Base-by-base conservation (phyloP, 2,888 invertebrate species). In the Macrosiphum euphorbiae region DNA sequence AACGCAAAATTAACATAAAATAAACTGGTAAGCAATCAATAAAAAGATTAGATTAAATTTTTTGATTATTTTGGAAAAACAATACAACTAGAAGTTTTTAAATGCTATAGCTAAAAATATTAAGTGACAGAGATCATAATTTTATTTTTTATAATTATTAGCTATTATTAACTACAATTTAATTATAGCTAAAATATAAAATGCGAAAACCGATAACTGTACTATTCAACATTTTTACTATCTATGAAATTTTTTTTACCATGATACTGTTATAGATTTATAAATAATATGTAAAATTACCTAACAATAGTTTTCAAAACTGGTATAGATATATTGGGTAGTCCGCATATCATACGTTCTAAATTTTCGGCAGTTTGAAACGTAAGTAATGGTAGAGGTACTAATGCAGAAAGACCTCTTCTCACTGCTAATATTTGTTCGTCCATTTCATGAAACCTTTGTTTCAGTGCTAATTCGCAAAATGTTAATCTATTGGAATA, bases 341-440 rank as follows among this genome's bases (percentile, higher is more conserved):
- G 96, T 20, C 97, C 97, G 95, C 97, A 97, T 24, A 97, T 97
- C 94, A 97, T 95, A 95, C 97, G 97, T 95, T 97, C 97, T 95
- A 97, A 96, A 95, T 97, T 96, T 55, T 96, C 96, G 3, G 97
- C 96, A 0, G 97, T 97, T 95, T 97, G 96, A 50, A 97, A 95
- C 0, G 97, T 96, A 90, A 97, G 95, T 86, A 97, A 95, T 3
- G 97, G 97, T 13, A 97, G 97, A 0, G 97, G 97, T 92, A 97
- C 96, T 85, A 97, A 96, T 95, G 97, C 97, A 0, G 97, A 96
- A 97, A 97, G 97, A 13, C 97, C 97, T 95, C 97, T 97, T 85
- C 97, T 95, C 44, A 97, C 96, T 47, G 97, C 96, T 1, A 96
- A 96, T 61, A 96, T 95, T 96, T 97, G 97, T 61, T 96, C 95